phyloP scores from a whole-genome alignment of 2,888 invertebrate species.

The Hylaea fasciaria region DNA sequence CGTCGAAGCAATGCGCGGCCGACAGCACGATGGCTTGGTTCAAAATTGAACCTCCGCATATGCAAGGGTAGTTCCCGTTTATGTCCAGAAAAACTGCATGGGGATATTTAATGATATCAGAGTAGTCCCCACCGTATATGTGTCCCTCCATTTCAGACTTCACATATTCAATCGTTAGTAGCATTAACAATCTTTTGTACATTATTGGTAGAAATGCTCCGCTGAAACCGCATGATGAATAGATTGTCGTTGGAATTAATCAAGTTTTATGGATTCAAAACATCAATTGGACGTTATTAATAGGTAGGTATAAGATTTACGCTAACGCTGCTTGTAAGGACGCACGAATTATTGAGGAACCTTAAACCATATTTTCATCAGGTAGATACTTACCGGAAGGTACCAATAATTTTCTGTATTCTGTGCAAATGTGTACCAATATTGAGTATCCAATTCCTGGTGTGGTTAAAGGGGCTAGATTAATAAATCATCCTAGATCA shows the following conservation, averaged over 20 bases:
- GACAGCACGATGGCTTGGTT: constrained; percentile 21
- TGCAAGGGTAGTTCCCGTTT: not conserved
- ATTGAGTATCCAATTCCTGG: no score
- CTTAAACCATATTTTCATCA: no score
- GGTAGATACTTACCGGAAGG: no score
- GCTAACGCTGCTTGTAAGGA: no score
- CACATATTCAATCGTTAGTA: constrained; percentile 6
- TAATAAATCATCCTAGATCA: no score
- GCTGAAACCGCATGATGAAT: constrained; percentile 7
- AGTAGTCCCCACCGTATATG: constrained; percentile 10
- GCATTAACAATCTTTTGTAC: constrained; percentile 7
- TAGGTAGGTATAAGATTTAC: no score
- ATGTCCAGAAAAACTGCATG: constrained; percentile 16
- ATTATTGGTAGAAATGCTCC: constrained; percentile 3
- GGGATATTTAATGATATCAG: constrained; percentile 8
- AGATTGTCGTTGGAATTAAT: constrained; percentile 19
- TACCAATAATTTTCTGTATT: no score
- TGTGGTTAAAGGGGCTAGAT: no score
- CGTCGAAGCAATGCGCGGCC: constrained; percentile 33
- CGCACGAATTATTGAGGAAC: no score
- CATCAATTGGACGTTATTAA: constrained; percentile 6
- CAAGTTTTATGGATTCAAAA: constrained; percentile 18
- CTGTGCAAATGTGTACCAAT: no score
- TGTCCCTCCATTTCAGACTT: not conserved
- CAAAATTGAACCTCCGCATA: constrained; percentile 40